These are phyloP conservation scores for Scleropages formosus DNA, from an alignment of 2,797 vertebrate species.

Conservation along the genomic window DNA sequence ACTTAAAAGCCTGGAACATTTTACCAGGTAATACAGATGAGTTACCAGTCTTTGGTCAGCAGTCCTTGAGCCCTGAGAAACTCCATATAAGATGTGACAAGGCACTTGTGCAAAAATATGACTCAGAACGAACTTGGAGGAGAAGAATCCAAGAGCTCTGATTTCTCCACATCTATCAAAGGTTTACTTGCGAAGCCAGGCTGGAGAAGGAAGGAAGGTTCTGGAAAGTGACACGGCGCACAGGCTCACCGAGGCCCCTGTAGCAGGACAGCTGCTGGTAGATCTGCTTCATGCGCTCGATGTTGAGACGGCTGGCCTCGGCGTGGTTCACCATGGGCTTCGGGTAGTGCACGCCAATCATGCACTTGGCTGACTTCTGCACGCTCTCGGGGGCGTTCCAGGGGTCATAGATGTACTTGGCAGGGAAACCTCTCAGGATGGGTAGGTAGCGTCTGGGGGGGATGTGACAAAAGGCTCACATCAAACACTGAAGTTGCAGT, in stretches of 20 bases:
- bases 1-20: too few relatives aligned
- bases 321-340: slow-evolving; percentile 93
- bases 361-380: slow-evolving; percentile 87
- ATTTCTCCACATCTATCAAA: neutral
- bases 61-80: too few relatives aligned
- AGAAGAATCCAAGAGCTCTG: too few relatives aligned
- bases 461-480: too few relatives aligned
- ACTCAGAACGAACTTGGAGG: too few relatives aligned
- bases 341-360: slow-evolving; percentile 89
- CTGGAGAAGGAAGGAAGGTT: too few relatives aligned
- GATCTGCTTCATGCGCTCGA: slow-evolving; percentile 95
- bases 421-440: slow-evolving; percentile 83
- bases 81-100: too few relatives aligned
- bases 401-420: slow-evolving; percentile 93
- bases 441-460: slow-evolving; percentile 83
- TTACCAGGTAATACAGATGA: too few relatives aligned
- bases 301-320: slow-evolving; percentile 87
- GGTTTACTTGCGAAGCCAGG: neutral
- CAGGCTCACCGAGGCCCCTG: slow-evolving; percentile 81
- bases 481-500: neutral
- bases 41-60: too few relatives aligned
- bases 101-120: too few relatives aligned
- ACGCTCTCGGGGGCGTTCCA: slow-evolving; percentile 92
- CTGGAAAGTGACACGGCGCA: neutral
- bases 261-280: slow-evolving; percentile 92